Base-by-base conservation (phyloP, 2,888 invertebrate genomes). In the Phlogophora meticulosa region DNA sequence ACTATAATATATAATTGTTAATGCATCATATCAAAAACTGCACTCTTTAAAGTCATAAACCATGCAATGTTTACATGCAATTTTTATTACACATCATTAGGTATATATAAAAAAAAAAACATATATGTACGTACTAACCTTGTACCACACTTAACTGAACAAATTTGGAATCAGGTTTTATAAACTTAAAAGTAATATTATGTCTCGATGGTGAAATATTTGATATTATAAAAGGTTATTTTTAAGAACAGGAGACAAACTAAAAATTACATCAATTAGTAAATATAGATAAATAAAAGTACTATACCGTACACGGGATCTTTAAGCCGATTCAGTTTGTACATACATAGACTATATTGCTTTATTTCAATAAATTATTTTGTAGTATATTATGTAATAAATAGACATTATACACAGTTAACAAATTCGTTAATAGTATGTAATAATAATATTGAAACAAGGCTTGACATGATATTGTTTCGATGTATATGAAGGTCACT, bases 61-160 rank as follows among this genome's bases (percentile, higher is more conserved):
- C 94, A 95, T 94, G 94, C 95, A 88, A 90, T 88, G 88, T 91
- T 90, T 85, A 87, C 92, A 92, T 91, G 91, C 94, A 88, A 83
- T 70, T 87, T 79, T 84, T 84, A 87, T 87, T 88, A 88, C 81
- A 79, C 80, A 76, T 83, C 80, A 82, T 28, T 53, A 72, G n/a
- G n/a, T 52, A 63, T 20, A 66, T 66, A 52, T 34, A 57, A 59
- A 70, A 63, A 78, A 87, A 76, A 87, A 85, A 87, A 89, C 85
- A 87, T 85, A 88, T 90, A 92, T 91, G 90, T 90, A 92, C 89
- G 90, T 90, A 91, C 91, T 91, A 87, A 91, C 87, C 83, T 88
- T 89, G 88, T 90, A 90, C 90, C 89, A 87, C 82, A 85, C 64
- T 77, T 83, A 51, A 80, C 81, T 86, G 82, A 87, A 90, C 83